Base-by-base conservation (phyloP, 2,797 vertebrate genomes). In the Triplophysa bombifrons region DNA sequence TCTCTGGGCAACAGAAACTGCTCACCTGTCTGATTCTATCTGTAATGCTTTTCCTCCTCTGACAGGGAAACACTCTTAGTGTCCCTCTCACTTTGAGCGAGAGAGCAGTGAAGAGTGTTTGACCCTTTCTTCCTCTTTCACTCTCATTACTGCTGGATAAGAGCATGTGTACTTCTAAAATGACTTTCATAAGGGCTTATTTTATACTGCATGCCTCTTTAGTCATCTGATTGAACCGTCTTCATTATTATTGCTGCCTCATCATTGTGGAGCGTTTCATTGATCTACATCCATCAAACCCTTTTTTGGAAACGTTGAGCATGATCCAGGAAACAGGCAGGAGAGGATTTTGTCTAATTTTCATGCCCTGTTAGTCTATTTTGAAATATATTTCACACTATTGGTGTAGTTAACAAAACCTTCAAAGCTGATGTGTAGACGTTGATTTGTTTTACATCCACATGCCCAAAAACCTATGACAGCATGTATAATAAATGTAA, bases 11-110 rank as follows among this genome's bases (percentile, higher is more conserved):
- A 71, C 75, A 76, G 55, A 72, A 79, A 83, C 72, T 74, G 46
- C 61, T 79, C 65, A 81, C 83, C 81, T 86, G 85, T 83, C 85
- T 84, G 69, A 77, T 81, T 85, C 74, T 75, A 84, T 88, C 74
- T 83, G 73, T 69, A 25, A 60, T 48, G 56, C 78, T 74, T 81
- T 80, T 68, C 34, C 50, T 80, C 30, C 48, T 22, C 81, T 77
- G 77, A 80, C 84, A 85, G 76, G 55, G 22, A 84, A 82, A 76
- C 58, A 78, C 81, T 78, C 79, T 85, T 80, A 83, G 56, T 66
- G 80, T 80, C 81, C 74, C 55, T 46, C n/a, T 66, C 55, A 65
- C 27, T 69, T 56, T 74, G 19, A 41, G 61, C 50, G 30, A 46
- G n/a, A 56, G 60, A 58, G 16, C 16, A 34, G 41, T 46, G 25